Evolutionary conservation across 2,888 invertebrate genomes (phyloP), one percentile per base, ranked within the genome.

Genomic region (Dyspetes luteomarginatus): DNA sequence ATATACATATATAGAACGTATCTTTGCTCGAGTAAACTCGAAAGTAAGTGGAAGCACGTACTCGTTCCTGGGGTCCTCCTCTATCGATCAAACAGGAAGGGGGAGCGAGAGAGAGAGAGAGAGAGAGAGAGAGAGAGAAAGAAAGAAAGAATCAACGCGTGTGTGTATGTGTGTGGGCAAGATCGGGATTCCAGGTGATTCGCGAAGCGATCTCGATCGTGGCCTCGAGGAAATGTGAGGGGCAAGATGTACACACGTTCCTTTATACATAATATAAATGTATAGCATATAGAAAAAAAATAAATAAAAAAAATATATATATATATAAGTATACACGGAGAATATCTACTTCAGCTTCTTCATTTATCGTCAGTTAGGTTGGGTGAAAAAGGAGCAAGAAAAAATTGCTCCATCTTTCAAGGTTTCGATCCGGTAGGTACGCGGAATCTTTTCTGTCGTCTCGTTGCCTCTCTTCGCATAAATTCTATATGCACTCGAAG

Each of bases 41-140:
- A 82, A 78, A 81, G 73, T 81, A 80, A 82, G 77, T 77, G 80
- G 81, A 67, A 43, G 64, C 82, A 80, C 77, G 82, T 80, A 81
- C 58, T 72, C 81, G 74, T 79, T 71, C 65, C 45, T 67, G 73
- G 73, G 78, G 83, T 76, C 75, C 64, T 77, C 77, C 73, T 81
- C 77, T 77, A 81, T 83, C 81, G 78, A 83, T 83, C 77, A 83
- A 83, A 83, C 79, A 73, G 62, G 62, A 45, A 55, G 64, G 55
- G 52, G 26, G 52, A 45, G 41, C 7, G 41, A 28, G 26, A 64
- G 36, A 36, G 9, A 12, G 12, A 36, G 12, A 36, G 36, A 36
- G 36, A 30, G 3, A 30, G 30, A 30, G 30, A 76, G 60, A 67
- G 52, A 55, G 55, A 60, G 50, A 41, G 52, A 45, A 41, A n/a